Percentiles rank a stretch among this genome's conserved stretches.
These are phyloP conservation scores for Amphiura filiformis DNA, from an alignment of 35 echinoderm and acorn worm species.

Conservation along the genomic window DNA sequence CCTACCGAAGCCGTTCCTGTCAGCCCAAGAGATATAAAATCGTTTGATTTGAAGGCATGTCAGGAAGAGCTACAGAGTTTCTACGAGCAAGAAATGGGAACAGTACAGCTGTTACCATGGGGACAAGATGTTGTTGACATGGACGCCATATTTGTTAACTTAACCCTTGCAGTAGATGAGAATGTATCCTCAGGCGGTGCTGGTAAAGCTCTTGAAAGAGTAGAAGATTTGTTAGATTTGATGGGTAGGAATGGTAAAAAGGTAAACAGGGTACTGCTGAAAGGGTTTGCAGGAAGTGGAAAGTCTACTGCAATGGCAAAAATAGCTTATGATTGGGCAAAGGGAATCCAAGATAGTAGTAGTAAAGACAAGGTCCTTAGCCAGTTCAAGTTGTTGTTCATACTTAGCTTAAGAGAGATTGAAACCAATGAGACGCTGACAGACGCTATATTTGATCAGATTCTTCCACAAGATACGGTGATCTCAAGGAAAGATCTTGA, in stretches of 20 bases:
- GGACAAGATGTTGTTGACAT: not conserved
- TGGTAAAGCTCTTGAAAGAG: not conserved
- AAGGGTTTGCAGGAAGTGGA: not conserved
- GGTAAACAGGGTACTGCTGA: not conserved
- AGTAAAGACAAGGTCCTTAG: not conserved
- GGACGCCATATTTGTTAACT: not conserved
- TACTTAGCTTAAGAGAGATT: conserved; percentile 1
- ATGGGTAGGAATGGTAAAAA: not conserved
- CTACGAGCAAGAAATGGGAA: not conserved
- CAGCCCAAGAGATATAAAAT: too few species aligned
- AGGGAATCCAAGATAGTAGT: not conserved
- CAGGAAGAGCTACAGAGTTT: not conserved
- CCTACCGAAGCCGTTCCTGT: too few species aligned
- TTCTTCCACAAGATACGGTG: not conserved
- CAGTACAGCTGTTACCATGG: not conserved
- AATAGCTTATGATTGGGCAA: not conserved
- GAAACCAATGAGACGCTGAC: not conserved
- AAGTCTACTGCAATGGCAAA: not conserved
- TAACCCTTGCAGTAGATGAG: not conserved
- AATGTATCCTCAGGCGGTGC: not conserved
- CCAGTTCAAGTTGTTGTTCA: not conserved
- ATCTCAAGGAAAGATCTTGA: not conserved
- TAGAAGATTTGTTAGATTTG: not conserved
- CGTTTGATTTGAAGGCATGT: not conserved
- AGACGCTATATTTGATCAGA: conserved; percentile 8